These are phyloP conservation scores for Mungos mungo DNA, from an alignment of 2,113 vertebrate species.

Conservation along the genomic window DNA sequence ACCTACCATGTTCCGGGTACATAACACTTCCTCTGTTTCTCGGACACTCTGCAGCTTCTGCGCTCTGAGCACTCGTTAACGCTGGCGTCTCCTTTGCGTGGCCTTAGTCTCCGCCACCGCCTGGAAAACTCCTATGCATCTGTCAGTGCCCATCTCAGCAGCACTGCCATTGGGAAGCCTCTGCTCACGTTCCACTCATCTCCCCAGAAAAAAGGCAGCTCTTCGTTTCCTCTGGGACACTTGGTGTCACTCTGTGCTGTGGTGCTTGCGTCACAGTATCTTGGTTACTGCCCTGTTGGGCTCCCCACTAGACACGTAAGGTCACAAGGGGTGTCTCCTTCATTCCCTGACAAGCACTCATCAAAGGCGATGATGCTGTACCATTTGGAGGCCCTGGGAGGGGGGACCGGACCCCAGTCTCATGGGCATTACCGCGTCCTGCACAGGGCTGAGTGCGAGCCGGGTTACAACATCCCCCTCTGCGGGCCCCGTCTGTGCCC, in stretches of 20 bases:
- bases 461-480: rapidly evolving
- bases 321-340: not conserved
- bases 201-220: not conserved
- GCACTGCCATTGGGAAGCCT: not conserved
- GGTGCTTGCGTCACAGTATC: not conserved
- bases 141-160: not conserved
- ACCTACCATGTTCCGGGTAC: not conserved
- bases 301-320: not conserved
- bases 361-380: not conserved
- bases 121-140: not conserved
- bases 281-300: not conserved
- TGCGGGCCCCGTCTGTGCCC: not conserved
- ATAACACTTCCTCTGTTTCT: rapidly evolving
- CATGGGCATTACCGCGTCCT: rapidly evolving
- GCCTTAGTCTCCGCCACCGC: not conserved
- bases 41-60: rapidly evolving
- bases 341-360: not conserved
- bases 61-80: not conserved
- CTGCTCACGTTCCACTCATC: not conserved
- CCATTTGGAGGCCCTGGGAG: not conserved
- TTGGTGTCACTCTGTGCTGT: not conserved
- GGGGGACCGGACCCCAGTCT: not conserved
- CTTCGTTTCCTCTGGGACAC: not conserved
- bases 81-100: not conserved
- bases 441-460: not conserved